Evolutionary conservation across 2,888 invertebrate species (phyloP).

Genomic region (Lapara coniferarum): DNA sequence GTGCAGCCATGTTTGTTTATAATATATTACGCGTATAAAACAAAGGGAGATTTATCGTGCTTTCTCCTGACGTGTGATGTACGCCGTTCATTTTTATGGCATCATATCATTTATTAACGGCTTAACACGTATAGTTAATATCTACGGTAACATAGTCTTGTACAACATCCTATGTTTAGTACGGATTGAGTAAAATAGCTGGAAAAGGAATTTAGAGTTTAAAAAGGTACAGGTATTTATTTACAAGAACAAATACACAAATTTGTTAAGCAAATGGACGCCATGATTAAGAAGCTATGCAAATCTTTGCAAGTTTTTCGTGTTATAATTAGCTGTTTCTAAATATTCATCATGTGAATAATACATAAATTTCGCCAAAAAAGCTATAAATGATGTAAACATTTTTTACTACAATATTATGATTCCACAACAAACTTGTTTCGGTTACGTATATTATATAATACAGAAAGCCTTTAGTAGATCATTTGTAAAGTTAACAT

Average conservation of each 20-base stretch:
- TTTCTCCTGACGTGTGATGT: conserved; percentile 65
- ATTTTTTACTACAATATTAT: too few relatives aligned
- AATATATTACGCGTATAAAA: conserved; percentile 55
- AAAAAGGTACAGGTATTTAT: too few relatives aligned
- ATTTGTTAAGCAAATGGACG: too few relatives aligned
- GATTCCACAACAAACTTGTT: background rate
- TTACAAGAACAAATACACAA: too few relatives aligned
- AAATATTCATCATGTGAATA: too few relatives aligned
- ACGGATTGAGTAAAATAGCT: background rate
- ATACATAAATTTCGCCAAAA: too few relatives aligned
- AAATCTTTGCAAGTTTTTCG: too few relatives aligned
- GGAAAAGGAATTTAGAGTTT: background rate
- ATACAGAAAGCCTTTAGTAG: conserved; percentile 20
- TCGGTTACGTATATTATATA: conserved; percentile 33
- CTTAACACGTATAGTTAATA: conserved; percentile 35
- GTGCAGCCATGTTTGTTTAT: conserved; percentile 46
- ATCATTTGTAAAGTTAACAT: conserved; percentile 34
- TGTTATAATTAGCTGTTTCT: too few relatives aligned
- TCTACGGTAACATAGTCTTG: conserved; percentile 20
- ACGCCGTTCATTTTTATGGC: conserved; percentile 56
- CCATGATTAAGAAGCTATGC: too few relatives aligned
- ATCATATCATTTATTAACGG: conserved; percentile 62
- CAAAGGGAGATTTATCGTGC: conserved; percentile 73
- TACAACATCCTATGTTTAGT: background rate
- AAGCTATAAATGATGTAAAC: too few relatives aligned